Evolutionary conservation across 1,140 invertebrate genomes (phyloP).

Genomic region (Vanessa atalanta): DNA sequence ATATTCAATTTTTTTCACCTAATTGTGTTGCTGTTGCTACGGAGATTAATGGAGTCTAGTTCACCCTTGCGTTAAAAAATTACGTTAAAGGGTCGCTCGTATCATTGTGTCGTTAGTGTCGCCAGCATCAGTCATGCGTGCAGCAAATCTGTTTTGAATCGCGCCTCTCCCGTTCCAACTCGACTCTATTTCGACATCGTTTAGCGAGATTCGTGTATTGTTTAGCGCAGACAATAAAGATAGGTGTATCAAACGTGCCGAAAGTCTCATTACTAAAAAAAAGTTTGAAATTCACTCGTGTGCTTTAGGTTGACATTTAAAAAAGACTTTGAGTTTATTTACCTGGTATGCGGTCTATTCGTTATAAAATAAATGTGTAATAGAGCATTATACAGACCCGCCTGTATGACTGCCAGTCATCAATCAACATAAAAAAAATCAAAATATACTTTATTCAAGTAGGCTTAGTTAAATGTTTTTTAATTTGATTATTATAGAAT

Average conservation of each 20-base stretch:
- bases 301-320: no score
- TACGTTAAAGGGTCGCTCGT: conserved; percentile 51
- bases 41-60: conserved; percentile 66
- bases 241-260: not conserved
- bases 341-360: no score
- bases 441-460: no score
- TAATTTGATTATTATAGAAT: no score
- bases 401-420: no score
- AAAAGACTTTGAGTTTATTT: no score
- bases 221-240: conserved; percentile 10
- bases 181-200: conserved; percentile 46
- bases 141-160: conserved; percentile 65
- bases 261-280: not conserved
- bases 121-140: conserved; percentile 62
- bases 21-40: conserved; percentile 53
- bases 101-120: conserved; percentile 63
- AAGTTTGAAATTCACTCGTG: no score
- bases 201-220: conserved; percentile 28
- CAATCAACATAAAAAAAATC: no score
- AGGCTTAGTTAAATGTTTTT: no score
- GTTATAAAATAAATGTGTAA: no score
- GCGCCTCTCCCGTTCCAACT: conserved; percentile 33
- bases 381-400: no score
- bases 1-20: conserved; percentile 65
- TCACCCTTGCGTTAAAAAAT: conserved; percentile 62